Base-by-base conservation (phyloP, 2,888 invertebrate genomes). In the Leptogaster cylindrica region DNA sequence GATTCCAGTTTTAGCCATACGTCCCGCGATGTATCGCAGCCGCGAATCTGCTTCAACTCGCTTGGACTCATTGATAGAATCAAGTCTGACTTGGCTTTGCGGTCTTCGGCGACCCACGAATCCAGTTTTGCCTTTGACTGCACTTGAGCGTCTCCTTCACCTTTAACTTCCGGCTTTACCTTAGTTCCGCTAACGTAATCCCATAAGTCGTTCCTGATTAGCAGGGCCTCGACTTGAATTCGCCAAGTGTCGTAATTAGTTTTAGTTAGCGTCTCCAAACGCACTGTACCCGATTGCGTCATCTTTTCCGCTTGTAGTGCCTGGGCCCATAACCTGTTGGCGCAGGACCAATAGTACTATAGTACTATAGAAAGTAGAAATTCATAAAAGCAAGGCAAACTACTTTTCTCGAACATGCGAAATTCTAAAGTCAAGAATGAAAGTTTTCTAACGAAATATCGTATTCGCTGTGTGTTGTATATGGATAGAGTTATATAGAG, bases 11-110 rank as follows among this genome's bases (percentile, higher is more conserved):
- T 63, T 36, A 44, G 44, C 68, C 55, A 68, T 20, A 68, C 58
- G 4, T 58, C 58, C 18, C 55, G 12, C 7, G 55, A 64, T 14
- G 65, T 68, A n/a, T 65, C 36, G 52, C 68, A 65, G n/a, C 63
- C 41, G 31, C 46, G 46, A 2, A 68, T 20, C 23, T 58, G 65
- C 27, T 58, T 55, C 2, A 68, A 55, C 25, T 66, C 66, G 20
- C 67, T 68, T 10, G 69, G 64, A 33, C 66, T 63, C 50, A 68
- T 67, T 4, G 68, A 66, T 23, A 69, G 18, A 65, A 70, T 67
- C 5, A 69, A 33, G 14, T 70, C 68, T 25, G 69, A 66, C 28
- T 18, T 33, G 12, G 28, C n/a, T 7, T 61, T 61, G 16, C 31
- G 12, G 39, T 39, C 39, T n/a, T 39, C 12, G 12, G 39, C 39